These are phyloP conservation scores for Babyrousa celebensis DNA, from an alignment of 2,797 vertebrate species.

Conservation along the genomic window DNA sequence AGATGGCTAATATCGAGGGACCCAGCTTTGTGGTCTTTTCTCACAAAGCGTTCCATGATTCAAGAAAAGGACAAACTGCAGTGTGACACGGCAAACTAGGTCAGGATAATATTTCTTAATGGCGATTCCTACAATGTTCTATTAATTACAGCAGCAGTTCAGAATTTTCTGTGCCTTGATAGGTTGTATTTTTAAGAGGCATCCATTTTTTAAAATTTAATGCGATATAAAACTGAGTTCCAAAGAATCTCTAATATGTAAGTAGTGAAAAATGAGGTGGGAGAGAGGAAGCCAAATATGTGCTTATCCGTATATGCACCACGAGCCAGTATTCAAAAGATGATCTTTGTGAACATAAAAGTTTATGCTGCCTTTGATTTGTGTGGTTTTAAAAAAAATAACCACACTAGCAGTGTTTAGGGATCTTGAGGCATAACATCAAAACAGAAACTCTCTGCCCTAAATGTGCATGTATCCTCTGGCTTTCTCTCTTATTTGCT, in stretches of 20 bases:
- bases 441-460: constrained; percentile 56
- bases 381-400: constrained; percentile 22
- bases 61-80: constrained; percentile 70
- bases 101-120: constrained; percentile 84
- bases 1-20: constrained; percentile 64
- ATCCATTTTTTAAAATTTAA: constrained; percentile 70
- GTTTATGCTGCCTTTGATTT: constrained; percentile 77
- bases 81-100: constrained; percentile 72
- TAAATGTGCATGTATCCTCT: not conserved
- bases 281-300: constrained; percentile 55
- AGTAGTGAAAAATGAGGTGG: constrained; percentile 67
- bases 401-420: constrained; percentile 38
- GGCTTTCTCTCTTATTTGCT: constrained; percentile 11
- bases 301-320: not conserved
- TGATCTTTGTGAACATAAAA: constrained; percentile 57
- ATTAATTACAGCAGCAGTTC: constrained; percentile 65
- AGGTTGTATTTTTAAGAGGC: constrained; percentile 69
- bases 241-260: constrained; percentile 65
- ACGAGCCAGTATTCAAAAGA: constrained; percentile 19
- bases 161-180: constrained; percentile 74
- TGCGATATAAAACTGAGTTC: constrained; percentile 69
- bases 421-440: constrained; percentile 49
- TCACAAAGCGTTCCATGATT: constrained; percentile 71
- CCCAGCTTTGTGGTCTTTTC: constrained; percentile 61
- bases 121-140: constrained; percentile 59